phyloP scores from a whole-genome alignment of 2,113 vertebrate genomes.

The Chloropsis hardwickii region DNA sequence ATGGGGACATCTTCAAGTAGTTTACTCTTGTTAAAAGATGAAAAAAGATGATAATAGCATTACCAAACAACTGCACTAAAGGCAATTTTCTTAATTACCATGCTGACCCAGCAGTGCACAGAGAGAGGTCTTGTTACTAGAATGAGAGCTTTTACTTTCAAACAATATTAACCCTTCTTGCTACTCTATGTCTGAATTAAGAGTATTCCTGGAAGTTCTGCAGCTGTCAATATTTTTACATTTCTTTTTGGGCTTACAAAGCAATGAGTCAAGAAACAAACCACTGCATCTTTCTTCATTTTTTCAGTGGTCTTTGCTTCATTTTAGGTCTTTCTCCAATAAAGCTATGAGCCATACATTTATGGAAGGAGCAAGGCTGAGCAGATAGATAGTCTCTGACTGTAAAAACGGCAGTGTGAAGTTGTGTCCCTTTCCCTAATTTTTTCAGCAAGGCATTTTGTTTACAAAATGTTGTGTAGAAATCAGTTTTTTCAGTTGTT shows the following conservation, averaged over 20 bases:
- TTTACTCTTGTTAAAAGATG: slow-evolving; percentile 85
- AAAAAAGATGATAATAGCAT: slow-evolving; percentile 84
- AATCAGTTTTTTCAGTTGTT: background rate
- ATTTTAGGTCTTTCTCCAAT: background rate
- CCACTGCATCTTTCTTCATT: background rate
- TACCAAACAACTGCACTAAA: slow-evolving; percentile 81
- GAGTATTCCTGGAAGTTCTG: slow-evolving; percentile 54
- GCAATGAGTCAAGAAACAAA: background rate
- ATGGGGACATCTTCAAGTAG: slow-evolving; percentile 85
- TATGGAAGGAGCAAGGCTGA: background rate
- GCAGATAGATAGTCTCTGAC: background rate
- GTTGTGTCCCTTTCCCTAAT: background rate
- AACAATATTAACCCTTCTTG: slow-evolving; percentile 72
- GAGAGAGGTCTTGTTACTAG: slow-evolving; percentile 76
- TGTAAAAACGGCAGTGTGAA: background rate
- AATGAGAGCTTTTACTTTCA: slow-evolving; percentile 73
- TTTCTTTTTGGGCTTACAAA: slow-evolving; percentile 14
- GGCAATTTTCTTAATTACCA: slow-evolving; percentile 90
- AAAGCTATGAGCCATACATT: background rate
- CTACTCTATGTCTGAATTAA: slow-evolving; percentile 67
- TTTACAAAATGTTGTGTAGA: background rate
- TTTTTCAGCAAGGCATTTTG: background rate
- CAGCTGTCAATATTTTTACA: slow-evolving; percentile 17
- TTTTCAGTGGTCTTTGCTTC: background rate
- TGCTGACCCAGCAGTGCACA: slow-evolving; percentile 78